phyloP scores from a whole-genome alignment of 1,140 invertebrate genomes.

The Drosophila punjabiensis region DNA sequence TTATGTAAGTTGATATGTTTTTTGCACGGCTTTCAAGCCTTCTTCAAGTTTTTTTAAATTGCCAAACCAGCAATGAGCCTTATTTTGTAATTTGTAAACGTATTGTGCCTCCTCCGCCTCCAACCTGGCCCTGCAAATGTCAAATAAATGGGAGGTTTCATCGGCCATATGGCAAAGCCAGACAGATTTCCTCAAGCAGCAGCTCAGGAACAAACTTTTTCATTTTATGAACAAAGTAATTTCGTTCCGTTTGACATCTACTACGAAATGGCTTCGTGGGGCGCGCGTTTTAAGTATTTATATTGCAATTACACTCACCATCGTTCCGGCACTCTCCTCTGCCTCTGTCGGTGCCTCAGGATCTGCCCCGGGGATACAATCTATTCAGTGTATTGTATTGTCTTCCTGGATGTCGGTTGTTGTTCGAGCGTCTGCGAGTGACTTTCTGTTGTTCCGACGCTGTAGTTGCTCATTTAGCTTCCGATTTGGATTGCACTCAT shows the following conservation, averaged over 20 bases:
- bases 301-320: constrained; percentile 65
- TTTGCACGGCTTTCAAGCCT: constrained; percentile 28
- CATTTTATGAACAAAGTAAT: constrained; percentile 59
- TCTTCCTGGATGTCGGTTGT: not conserved
- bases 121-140: constrained; percentile 40
- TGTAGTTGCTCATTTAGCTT: constrained; percentile 35
- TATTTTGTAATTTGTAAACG: constrained; percentile 31
- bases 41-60: constrained; percentile 10
- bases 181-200: constrained; percentile 34
- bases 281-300: constrained; percentile 61
- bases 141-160: constrained; percentile 24
- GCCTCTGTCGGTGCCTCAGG: not conserved
- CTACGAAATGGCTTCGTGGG: constrained; percentile 58
- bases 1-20: constrained; percentile 23
- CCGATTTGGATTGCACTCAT: constrained; percentile 33
- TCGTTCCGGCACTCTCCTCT: constrained; percentile 14
- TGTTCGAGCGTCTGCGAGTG: constrained; percentile 14
- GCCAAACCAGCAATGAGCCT: not conserved
- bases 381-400: not conserved
- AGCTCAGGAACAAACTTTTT: constrained; percentile 61
- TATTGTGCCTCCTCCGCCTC: not conserved
- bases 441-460: constrained; percentile 10
- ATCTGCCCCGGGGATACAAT: not conserved
- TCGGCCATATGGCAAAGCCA: constrained; percentile 60
- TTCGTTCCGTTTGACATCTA: constrained; percentile 59